These are phyloP conservation scores for Nemoura dubitans DNA, from an alignment of 2,888 invertebrate species.

Conservation along the genomic window DNA sequence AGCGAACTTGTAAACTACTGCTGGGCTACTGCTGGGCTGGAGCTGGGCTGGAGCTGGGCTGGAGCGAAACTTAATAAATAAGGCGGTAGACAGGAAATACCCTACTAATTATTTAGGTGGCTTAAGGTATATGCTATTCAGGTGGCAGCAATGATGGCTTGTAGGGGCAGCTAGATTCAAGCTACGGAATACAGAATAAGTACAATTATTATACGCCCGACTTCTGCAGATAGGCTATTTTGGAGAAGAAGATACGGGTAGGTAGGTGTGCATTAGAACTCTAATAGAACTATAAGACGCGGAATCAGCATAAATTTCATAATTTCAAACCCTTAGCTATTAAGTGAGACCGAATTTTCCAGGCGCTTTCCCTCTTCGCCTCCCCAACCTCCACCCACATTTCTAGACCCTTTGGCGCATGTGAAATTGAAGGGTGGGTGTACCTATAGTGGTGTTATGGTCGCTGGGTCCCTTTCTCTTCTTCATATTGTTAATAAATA, in stretches of 20 bases:
- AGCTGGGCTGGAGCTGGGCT: too few relatives aligned
- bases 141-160: slow-evolving; percentile 14
- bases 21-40: background rate
- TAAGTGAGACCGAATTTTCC: slow-evolving; percentile 35
- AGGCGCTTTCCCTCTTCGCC: background rate
- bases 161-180: slow-evolving; percentile 13
- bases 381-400: background rate
- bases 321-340: slow-evolving; percentile 56
- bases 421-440: slow-evolving; percentile 44
- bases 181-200: background rate
- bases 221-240: background rate
- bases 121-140: slow-evolving; percentile 35
- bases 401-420: background rate
- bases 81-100: slow-evolving; percentile 48
- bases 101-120: slow-evolving; percentile 48
- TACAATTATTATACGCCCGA: slow-evolving; percentile 24
- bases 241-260: background rate
- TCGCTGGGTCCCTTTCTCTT: slow-evolving; percentile 46
- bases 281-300: slow-evolving; percentile 58
- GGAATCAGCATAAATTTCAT: slow-evolving; percentile 66
- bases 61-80: slow-evolving; percentile 47
- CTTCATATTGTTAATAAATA: slow-evolving; percentile 51
- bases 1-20: background rate
- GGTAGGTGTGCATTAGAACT: background rate
- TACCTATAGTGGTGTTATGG: slow-evolving; percentile 25